Evolutionary conservation across 2,113 vertebrate genomes (phyloP).

Genomic region (Malaclemys terrapin): DNA sequence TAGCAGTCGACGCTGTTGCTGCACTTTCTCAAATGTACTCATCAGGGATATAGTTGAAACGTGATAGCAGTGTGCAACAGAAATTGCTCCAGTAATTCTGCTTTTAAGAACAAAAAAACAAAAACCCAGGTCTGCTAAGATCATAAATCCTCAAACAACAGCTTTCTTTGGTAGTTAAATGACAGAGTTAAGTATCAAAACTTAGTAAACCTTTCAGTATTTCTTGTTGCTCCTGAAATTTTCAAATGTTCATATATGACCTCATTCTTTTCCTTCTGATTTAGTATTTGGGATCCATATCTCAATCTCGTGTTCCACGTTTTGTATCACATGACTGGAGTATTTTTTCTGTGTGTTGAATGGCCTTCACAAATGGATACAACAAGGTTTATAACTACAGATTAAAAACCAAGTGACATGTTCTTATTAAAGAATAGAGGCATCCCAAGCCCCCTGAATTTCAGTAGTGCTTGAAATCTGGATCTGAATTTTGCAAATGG

Average conservation of each 20-base stretch:
- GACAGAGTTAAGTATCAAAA: neutral
- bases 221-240: neutral
- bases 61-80: neutral
- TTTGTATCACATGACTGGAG: neutral
- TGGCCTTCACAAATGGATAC: neutral
- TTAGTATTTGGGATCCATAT: constrained; percentile 22
- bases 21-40: neutral
- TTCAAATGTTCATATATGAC: neutral
- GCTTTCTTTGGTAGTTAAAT: neutral
- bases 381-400: neutral
- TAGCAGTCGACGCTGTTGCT: constrained; percentile 9
- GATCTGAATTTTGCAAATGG: neutral
- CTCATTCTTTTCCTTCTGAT: constrained; percentile 33
- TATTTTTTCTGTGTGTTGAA: neutral
- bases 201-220: neutral
- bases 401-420: neutral
- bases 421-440: neutral
- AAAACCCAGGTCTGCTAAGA: neutral
- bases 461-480: neutral
- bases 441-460: neutral
- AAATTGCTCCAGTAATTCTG: neutral
- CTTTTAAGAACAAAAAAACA: constrained; percentile 19
- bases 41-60: constrained; percentile 4
- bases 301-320: neutral
- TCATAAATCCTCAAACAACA: neutral